phyloP scores from a whole-genome alignment of 2,888 invertebrate genomes.

The Deladenus siricidicola region DNA sequence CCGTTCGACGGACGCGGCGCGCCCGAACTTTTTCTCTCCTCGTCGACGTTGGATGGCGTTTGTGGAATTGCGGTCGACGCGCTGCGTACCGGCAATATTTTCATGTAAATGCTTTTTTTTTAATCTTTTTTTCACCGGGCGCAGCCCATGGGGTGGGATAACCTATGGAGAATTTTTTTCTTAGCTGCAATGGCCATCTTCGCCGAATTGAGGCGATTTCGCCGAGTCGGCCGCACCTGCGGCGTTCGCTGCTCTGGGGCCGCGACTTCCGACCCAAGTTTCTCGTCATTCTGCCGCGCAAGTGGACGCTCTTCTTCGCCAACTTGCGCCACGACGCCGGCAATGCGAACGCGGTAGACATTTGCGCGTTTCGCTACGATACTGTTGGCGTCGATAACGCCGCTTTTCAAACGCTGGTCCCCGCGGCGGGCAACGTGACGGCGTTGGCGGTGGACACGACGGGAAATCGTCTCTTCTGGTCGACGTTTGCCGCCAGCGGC shows the following conservation, averaged over 20 bases:
- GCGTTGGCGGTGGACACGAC: neutral
- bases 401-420: neutral
- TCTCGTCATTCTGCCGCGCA: slow-evolving; percentile 17
- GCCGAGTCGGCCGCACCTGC: slow-evolving; percentile 7
- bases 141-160: neutral
- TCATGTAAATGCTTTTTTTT: slow-evolving; percentile 8
- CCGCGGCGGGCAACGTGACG: slow-evolving; percentile 2
- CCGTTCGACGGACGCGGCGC: slow-evolving; percentile 10
- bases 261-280: slow-evolving; percentile 11
- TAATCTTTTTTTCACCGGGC: neutral
- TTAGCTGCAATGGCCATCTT: slow-evolving; percentile 20
- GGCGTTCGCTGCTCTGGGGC: slow-evolving; percentile 21
- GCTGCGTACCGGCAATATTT: slow-evolving; percentile 15
- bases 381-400: too few relatives aligned
- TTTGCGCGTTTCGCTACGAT: neutral
- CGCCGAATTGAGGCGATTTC: slow-evolving; percentile 20
- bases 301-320: slow-evolving; percentile 19
- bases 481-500: too few relatives aligned
- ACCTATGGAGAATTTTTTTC: too few relatives aligned
- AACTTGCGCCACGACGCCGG: slow-evolving; percentile 6
- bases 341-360: slow-evolving; percentile 1
- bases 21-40: slow-evolving; percentile 4
- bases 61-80: slow-evolving; percentile 19
- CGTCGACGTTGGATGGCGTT: slow-evolving; percentile 8
- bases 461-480: neutral